Evolutionary conservation across 1,140 invertebrate genomes (phyloP).

Genomic region (Tetragnatha versicolor): DNA sequence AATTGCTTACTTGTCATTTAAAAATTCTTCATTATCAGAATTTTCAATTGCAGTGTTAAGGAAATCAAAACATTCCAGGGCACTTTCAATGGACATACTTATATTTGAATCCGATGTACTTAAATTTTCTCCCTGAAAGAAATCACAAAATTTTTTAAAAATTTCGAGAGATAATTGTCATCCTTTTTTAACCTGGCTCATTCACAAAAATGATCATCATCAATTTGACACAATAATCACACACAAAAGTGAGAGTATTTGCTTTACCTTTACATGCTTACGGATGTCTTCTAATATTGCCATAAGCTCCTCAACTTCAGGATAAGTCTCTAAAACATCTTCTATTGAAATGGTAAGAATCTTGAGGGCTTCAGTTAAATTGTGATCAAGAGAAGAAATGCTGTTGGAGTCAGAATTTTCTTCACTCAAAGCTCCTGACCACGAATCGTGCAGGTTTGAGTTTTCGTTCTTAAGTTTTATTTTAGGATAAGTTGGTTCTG

Average conservation of each 20-base stretch:
- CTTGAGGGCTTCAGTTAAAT: slow-evolving; percentile 30
- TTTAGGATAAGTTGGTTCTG: neutral
- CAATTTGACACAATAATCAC: too few relatives aligned
- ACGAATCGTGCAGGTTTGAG: slow-evolving; percentile 38
- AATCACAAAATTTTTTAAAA: neutral
- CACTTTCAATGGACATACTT: slow-evolving; percentile 68
- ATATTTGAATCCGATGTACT: slow-evolving; percentile 64
- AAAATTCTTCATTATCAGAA: slow-evolving; percentile 59
- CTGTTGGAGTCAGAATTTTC: slow-evolving; percentile 29
- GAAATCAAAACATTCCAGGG: slow-evolving; percentile 70
- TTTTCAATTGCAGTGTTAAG: slow-evolving; percentile 66
- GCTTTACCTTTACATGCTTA: slow-evolving; percentile 51
- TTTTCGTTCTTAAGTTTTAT: neutral
- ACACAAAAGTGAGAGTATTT: too few relatives aligned
- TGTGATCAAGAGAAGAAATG: neutral
- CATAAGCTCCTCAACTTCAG: slow-evolving; percentile 27
- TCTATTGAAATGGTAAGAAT: slow-evolving; percentile 9
- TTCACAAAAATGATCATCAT: too few relatives aligned
- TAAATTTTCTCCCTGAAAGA: slow-evolving; percentile 26
- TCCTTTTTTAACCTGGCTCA: too few relatives aligned
- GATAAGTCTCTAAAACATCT: slow-evolving; percentile 12
- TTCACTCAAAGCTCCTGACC: slow-evolving; percentile 19
- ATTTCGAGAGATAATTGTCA: too few relatives aligned
- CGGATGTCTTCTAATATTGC: slow-evolving; percentile 14
- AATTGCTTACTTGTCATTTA: slow-evolving; percentile 36